Base-by-base conservation (phyloP, 2,888 invertebrate species). In the Osmoderma eremita region DNA sequence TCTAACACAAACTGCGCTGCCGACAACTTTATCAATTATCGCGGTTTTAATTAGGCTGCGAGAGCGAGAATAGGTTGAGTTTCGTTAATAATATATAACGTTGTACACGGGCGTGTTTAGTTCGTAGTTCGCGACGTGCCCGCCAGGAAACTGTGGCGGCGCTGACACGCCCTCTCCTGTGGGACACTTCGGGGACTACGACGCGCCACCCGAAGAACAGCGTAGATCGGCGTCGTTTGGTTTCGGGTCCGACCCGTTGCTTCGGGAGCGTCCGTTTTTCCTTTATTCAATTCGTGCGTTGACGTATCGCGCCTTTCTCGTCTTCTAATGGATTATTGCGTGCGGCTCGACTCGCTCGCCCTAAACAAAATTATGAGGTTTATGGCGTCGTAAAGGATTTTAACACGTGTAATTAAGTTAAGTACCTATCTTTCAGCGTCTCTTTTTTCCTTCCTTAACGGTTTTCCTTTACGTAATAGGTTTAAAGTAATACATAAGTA, bases 21-120 rank as follows among this genome's bases (percentile, higher is more conserved):
- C 45, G 24, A 30, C 58, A 48, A 61, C 45, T 61, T 45, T 10
- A 1, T 4, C 58, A 61, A 61, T 61, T 61, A 45, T 6, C 45
- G 15, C 58, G 58, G 15, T 30, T 41, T 30, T 61, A 61, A 61
- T 61, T 61, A 61, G n/a, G 30, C 24, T 13, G 22, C 10, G 30
- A 45, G 10, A 8, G 58, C 45, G 45, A 30, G 15, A 45, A 61
- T 45, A 61, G 45, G 45, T 18, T 45, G 45, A 61, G 58, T 61
- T 74, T 74, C 71, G 73, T 78, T 77, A 78, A 79, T 78, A 77
- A 77, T 78, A 75, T 73, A 79, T 75, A 75, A 75, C 75, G 74
- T 75, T 75, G 73, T 75, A 76, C 30, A 30, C 77, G 79, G 79
- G 80, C 79, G 80, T 78, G 76, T 78, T 64, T 71, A 68, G 68